phyloP scores from a whole-genome alignment of 1,140 invertebrate species.

The Lasaia peninsularis region DNA sequence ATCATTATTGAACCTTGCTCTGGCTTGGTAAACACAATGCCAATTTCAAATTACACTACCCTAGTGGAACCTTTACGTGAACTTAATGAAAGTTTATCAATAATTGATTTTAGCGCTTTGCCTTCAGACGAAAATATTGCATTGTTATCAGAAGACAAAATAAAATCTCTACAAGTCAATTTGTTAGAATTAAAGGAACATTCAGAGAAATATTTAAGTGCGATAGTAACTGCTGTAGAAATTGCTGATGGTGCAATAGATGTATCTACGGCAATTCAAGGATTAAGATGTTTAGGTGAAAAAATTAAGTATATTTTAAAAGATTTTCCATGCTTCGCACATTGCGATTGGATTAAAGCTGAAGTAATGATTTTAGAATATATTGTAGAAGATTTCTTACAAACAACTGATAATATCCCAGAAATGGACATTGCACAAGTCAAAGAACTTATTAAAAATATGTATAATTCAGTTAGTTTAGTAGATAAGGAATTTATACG shows the following conservation, averaged over 20 bases:
- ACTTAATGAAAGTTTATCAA: constrained; percentile 52
- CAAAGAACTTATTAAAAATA: constrained; percentile 39
- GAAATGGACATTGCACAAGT: constrained; percentile 39
- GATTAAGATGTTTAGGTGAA: constrained; percentile 37
- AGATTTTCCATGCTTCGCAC: not conserved
- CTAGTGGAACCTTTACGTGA: constrained; percentile 69
- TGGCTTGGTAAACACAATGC: constrained; percentile 32
- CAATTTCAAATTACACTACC: constrained; percentile 42
- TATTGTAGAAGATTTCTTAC: constrained; percentile 35
- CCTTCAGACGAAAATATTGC: constrained; percentile 50
- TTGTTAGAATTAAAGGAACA: constrained; percentile 46
- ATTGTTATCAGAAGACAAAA: constrained; percentile 46
- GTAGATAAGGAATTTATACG: constrained; percentile 46
- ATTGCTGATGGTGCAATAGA: constrained; percentile 38
- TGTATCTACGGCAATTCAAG: constrained; percentile 41
- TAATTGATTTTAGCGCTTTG: constrained; percentile 52
- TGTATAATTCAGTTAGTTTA: constrained; percentile 36
- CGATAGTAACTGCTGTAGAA: constrained; percentile 41
- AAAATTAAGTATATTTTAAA: constrained; percentile 29
- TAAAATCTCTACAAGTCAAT: constrained; percentile 40
- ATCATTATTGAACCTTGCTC: constrained; percentile 44
- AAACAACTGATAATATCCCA: constrained; percentile 30
- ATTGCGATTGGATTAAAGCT: not conserved
- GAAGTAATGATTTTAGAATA: constrained; percentile 22
- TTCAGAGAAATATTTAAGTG: constrained; percentile 44